phyloP scores from a whole-genome alignment of 2,113 vertebrate species.

The Elephas maximus region DNA sequence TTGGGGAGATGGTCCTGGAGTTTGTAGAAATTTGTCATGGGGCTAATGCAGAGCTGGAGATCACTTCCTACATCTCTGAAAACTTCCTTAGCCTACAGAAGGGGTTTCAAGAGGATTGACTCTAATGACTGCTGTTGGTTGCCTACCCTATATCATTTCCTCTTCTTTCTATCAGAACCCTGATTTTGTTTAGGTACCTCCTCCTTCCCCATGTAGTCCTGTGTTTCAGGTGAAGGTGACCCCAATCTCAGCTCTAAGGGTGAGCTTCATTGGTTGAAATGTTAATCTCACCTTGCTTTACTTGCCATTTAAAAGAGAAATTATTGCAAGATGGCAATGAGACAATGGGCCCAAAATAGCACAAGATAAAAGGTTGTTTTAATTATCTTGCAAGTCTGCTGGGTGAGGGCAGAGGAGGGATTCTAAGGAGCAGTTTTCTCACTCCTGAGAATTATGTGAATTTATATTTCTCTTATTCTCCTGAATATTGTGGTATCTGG shows the following conservation, averaged over 20 bases:
- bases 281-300: neutral
- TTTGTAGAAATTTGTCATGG: neutral
- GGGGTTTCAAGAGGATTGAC: neutral
- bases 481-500: neutral
- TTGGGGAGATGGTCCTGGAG: neutral
- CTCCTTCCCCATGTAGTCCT: neutral
- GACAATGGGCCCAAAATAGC: neutral
- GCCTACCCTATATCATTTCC: neutral
- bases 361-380: neutral
- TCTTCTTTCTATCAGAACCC: neutral
- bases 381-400: neutral
- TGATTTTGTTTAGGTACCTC: slow-evolving; percentile 1
- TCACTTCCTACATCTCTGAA: neutral
- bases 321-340: neutral
- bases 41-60: neutral
- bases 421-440: neutral
- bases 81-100: neutral
- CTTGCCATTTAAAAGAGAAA: neutral
- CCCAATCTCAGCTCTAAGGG: neutral
- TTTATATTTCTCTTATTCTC: neutral
- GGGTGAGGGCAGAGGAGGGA: neutral
- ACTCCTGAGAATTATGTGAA: neutral
- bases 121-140: neutral
- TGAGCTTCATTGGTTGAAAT: neutral
- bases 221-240: neutral